Conservation (phyloP, 1,140 invertebrate genomes). For the Sarcophaga peregrina region DNA sequence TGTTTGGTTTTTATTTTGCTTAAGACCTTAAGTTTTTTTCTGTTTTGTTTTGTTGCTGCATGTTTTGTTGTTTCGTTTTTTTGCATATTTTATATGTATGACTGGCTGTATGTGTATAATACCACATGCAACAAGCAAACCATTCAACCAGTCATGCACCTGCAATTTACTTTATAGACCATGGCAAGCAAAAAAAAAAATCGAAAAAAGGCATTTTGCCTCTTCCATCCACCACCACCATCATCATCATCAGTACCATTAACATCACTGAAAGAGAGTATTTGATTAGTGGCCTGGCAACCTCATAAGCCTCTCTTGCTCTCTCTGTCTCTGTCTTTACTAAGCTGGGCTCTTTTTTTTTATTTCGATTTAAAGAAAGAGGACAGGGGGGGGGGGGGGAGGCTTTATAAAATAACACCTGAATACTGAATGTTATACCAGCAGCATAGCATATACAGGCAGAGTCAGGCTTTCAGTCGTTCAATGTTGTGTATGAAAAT, state of each 20-base stretch:
- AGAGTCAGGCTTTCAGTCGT: neutral
- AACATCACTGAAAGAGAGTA: neutral
- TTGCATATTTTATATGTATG: neutral
- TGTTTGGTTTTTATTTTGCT: constrained; percentile 35
- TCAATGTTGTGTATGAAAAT: constrained; percentile 12
- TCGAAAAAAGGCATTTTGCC: neutral
- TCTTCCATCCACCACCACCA: neutral
- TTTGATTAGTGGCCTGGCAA: neutral
- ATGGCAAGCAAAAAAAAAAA: constrained; percentile 55
- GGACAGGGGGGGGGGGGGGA: no score
- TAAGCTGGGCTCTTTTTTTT: no score
- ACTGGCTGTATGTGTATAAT: neutral
- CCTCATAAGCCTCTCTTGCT: neutral
- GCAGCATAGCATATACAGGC: neutral
- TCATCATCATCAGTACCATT: neutral
- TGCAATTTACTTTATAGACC: constrained; percentile 67
- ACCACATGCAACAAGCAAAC: constrained; percentile 30
- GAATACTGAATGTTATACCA: constrained; percentile 29
- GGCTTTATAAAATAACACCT: constrained; percentile 2
- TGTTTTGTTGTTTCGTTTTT: neutral
- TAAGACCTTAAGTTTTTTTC: constrained; percentile 47
- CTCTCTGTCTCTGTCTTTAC: neutral
- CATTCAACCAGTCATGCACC: constrained; percentile 62
- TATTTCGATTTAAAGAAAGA: no score
- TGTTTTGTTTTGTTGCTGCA: neutral